Evolutionary conservation across 2,113 vertebrate species (phyloP).

Genomic region (Scatophagus argus): DNA sequence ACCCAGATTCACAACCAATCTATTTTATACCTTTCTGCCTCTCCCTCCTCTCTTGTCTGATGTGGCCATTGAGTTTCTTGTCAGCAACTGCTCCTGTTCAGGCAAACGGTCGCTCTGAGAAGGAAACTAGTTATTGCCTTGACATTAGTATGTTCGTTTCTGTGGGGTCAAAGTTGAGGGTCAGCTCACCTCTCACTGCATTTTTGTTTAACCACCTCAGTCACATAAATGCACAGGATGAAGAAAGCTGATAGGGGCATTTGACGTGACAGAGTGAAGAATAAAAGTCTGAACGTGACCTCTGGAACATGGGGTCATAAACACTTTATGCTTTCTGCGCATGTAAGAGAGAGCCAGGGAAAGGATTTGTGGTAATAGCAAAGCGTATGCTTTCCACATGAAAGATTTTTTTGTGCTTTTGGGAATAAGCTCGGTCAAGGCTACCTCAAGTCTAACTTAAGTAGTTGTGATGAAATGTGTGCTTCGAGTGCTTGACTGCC

Average conservation of each 20-base stretch:
- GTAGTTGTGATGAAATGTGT: conserved; percentile 64
- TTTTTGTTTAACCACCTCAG: conserved; percentile 80
- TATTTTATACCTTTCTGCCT: conserved; percentile 20
- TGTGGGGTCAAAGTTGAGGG: conserved; percentile 72
- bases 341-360: conserved; percentile 44
- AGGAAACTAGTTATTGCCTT: conserved; percentile 80
- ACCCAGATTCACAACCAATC: conserved; percentile 17
- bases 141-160: conserved; percentile 77
- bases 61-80: conserved; percentile 62
- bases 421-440: conserved; percentile 70
- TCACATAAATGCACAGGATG: conserved; percentile 71
- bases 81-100: conserved; percentile 68
- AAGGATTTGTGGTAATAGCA: conserved; percentile 44
- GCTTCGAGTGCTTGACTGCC: conserved; percentile 58
- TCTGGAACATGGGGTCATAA: conserved; percentile 73
- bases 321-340: conserved; percentile 73
- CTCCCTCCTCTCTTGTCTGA: conserved; percentile 21
- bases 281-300: conserved; percentile 75
- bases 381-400: conserved; percentile 58
- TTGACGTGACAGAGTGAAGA: conserved; percentile 75
- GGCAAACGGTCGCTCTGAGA: conserved; percentile 56
- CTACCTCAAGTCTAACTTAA: conserved; percentile 57
- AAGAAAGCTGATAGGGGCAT: conserved; percentile 73
- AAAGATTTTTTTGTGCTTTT: conserved; percentile 59
- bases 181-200: conserved; percentile 67